Evolutionary conservation across 2,888 invertebrate species (phyloP), one percentile per base, ranked within the genome.

Genomic region (Apamea epomidion): DNA sequence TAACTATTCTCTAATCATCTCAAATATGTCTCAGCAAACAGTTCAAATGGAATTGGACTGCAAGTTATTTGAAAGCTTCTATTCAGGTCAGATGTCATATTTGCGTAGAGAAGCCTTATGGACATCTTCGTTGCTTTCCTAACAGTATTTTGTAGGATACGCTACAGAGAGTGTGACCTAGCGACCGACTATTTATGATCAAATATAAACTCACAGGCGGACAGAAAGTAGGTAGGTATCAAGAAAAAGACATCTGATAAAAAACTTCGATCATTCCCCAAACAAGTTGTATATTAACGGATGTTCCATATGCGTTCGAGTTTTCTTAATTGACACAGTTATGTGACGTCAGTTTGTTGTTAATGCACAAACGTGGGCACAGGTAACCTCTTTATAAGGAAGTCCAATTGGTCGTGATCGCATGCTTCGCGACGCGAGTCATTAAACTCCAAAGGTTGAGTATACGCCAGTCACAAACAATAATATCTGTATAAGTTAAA

Each of bases 351-450:
- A 48, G 70, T 73, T 73, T 75, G 14, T 74, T 62, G 32, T 18
- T 29, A 51, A 65, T 37, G 16, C 60, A 65, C 62, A 25, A 62
- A 70, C 78, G 83, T 88, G 81, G 83, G 85, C 68, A 37, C 65
- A 77, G 80, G 54, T 76, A 76, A 65, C 4, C 29, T 18, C 74
- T 87, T 82, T 76, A 76, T 76, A 82, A 77, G 85, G 87, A 80
- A 71, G 64, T 80, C 62, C 54, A 78, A 79, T 65, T 85, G 73
- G n/a, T 29, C 18, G 65, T 85, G 85, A 85, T 82, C 72, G 85
- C 89, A 88, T 87, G 14, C 62, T 60, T 70, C 6, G 74, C 58
- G 51, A 29, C 51, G 45, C 16, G 67, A 74, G 69, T 88, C 78
- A 85, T 67, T 79, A 73, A 76, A 77, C 81, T 86, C n/a, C 48